Percentiles rank a stretch among this genome's conserved stretches.
Conservation (phyloP, 2,797 vertebrate genomes). For the Thaleichthys pacificus region DNA sequence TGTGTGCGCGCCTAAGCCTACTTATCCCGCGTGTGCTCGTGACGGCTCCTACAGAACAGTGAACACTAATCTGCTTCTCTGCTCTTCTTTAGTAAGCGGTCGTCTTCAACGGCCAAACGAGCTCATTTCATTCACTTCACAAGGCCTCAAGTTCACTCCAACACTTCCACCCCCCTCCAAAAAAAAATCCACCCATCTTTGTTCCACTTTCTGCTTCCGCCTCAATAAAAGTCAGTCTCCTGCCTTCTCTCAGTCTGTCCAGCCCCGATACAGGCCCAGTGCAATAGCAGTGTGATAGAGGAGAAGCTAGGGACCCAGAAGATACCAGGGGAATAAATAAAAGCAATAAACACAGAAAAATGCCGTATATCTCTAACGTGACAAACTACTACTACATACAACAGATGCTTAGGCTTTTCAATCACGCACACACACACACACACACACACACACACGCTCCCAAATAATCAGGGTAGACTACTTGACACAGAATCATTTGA, state of each 20-base stretch:
- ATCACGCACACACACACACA: conserved; percentile 39
- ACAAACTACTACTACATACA: conserved; percentile 25
- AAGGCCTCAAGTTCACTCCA: no score
- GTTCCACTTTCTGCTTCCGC: neutral
- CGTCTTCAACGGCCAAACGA: neutral
- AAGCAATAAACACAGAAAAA: conserved; percentile 57
- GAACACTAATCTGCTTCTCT: conserved; percentile 34
- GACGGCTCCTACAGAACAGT: conserved; percentile 12
- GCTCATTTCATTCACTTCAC: no score
- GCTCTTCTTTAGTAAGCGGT: conserved; percentile 12
- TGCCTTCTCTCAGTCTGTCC: neutral
- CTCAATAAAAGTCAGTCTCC: neutral
- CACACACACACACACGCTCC: conserved; percentile 17
- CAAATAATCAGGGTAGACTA: conserved; percentile 30
- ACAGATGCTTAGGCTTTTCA: conserved; percentile 35
- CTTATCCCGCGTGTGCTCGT: no score
- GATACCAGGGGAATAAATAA: conserved; percentile 68
- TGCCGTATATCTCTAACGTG: neutral
- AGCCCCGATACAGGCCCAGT: conserved; percentile 23
- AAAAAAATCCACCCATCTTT: neutral
- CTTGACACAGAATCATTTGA: conserved; percentile 24
- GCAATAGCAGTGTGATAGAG: conserved; percentile 38
- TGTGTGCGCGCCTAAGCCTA: conserved; percentile 2
- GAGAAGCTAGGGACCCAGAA: conserved; percentile 39
- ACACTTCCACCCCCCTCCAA: no score